Conservation (phyloP, 2,888 invertebrate genomes). For the Limenitis camilla region DNA sequence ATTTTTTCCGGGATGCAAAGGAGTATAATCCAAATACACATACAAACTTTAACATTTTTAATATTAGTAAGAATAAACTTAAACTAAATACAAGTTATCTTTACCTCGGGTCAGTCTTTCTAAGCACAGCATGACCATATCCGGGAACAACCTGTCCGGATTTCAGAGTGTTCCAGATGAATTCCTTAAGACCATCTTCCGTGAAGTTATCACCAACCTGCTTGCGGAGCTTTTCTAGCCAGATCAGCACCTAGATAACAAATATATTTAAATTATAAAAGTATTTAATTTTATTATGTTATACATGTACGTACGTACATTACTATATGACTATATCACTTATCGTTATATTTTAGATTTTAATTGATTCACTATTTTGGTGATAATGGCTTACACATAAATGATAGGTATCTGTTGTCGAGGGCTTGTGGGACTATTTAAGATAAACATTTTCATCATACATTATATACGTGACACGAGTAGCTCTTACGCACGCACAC, state of each 20-base stretch:
- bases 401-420: no score
- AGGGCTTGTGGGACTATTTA: no score
- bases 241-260: constrained; percentile 82
- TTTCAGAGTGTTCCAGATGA: constrained; percentile 97
- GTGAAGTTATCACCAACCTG: constrained; percentile 89
- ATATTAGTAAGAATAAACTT: neutral
- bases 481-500: no score
- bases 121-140: constrained; percentile 95
- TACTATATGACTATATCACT: no score
- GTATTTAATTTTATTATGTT: no score
- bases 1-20: no score
- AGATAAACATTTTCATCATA: no score
- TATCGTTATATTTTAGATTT: no score
- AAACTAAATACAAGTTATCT: neutral
- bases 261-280: neutral
- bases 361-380: no score
- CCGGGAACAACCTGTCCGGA: constrained; percentile 98
- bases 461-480: no score
- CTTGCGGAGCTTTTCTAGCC: constrained; percentile 91
- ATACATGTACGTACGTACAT: no score
- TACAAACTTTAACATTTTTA: neutral
- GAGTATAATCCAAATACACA: neutral
- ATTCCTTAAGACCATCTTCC: constrained; percentile 94
- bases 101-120: constrained; percentile 91
- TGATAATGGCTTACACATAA: no score